Conservation (phyloP, 2,888 invertebrate genomes). For the Cenopis cana region DNA sequence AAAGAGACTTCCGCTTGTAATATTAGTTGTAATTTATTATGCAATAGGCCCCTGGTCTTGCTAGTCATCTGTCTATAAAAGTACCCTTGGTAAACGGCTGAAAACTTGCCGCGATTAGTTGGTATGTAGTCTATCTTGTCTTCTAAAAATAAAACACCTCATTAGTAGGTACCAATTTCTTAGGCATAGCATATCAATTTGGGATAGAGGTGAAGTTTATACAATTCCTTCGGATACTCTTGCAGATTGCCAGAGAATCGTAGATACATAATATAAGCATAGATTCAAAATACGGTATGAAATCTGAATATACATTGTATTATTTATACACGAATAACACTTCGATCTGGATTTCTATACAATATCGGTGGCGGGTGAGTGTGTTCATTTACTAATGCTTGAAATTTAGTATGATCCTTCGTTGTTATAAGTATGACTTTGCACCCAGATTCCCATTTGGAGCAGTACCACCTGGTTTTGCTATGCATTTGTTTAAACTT, state of each 20-base stretch:
- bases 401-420: constrained; percentile 4
- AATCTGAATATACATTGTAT: neutral
- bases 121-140: constrained; percentile 17
- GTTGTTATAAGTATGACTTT: constrained; percentile 15
- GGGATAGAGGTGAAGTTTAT: neutral
- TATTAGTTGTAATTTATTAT: too few relatives aligned
- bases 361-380: constrained; percentile 14
- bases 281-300: too few relatives aligned
- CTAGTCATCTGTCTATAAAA: constrained; percentile 51
- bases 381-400: neutral
- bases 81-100: constrained; percentile 48
- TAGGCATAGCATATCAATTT: neutral
- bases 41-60: constrained; percentile 48
- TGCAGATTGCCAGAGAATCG: neutral
- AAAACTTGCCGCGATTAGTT: constrained; percentile 25
- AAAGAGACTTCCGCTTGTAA: too few relatives aligned
- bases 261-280: too few relatives aligned
- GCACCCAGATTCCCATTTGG: constrained; percentile 43
- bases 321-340: constrained; percentile 1
- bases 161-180: neutral
- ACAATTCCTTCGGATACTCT: too few relatives aligned
- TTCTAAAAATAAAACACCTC: constrained; percentile 1
- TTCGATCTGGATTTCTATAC: constrained; percentile 6
- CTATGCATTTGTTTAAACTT: constrained; percentile 51
- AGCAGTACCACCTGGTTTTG: constrained; percentile 53